Evolutionary conservation across 2,113 vertebrate genomes (phyloP).

Genomic region (Chroicocephalus ridibundus): DNA sequence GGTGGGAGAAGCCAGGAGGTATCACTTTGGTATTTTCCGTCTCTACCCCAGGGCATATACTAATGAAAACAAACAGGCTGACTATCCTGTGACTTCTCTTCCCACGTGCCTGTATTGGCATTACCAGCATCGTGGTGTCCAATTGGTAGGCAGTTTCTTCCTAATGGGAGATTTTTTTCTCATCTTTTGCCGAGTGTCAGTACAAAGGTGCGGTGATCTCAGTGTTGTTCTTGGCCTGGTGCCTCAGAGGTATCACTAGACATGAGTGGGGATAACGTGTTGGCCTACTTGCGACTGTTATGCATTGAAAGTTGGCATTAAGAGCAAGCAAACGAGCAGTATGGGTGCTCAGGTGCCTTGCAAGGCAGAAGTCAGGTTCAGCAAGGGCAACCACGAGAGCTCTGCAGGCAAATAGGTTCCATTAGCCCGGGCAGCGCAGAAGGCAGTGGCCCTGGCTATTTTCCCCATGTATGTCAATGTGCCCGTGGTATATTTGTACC

Average conservation of each 20-base stretch:
- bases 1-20: neutral
- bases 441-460: neutral
- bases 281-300: neutral
- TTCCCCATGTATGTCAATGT: neutral
- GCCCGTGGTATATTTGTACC: fast-evolving
- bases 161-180: neutral
- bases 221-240: neutral
- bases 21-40: neutral
- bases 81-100: neutral
- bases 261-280: fast-evolving
- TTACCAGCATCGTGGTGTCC: neutral
- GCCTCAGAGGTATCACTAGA: neutral
- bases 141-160: neutral
- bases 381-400: neutral
- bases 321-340: neutral
- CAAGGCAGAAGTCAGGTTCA: neutral
- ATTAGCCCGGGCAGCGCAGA: neutral
- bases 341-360: neutral
- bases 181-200: neutral
- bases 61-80: neutral
- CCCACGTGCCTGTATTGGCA: neutral
- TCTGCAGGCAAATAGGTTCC: neutral
- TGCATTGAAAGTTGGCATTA: neutral
- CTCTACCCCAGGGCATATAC: neutral
- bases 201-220: neutral